phyloP scores from a whole-genome alignment of 2,888 invertebrate genomes.

The Amiota mariae region DNA sequence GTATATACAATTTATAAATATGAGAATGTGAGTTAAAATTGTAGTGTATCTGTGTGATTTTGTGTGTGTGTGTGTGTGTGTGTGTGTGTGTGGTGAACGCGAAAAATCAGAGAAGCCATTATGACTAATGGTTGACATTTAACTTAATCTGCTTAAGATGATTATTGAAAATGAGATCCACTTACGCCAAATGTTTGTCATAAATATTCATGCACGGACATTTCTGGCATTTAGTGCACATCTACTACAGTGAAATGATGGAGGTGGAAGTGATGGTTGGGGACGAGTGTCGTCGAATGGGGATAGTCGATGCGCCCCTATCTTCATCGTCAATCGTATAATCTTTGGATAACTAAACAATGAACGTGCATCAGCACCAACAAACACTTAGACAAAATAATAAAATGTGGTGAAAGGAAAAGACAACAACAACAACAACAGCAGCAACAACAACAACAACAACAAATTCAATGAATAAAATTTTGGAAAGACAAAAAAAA shows the following conservation, averaged over 20 bases:
- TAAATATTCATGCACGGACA: conserved; percentile 60
- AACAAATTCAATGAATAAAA: conserved; percentile 30
- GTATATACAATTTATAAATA: neutral
- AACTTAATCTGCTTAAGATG: conserved; percentile 66
- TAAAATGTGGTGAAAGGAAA: conserved; percentile 2
- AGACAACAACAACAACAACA: neutral
- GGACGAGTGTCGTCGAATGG: no score
- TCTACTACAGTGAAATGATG: neutral
- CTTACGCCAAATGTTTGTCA: conserved; percentile 66
- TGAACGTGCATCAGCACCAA: conserved; percentile 24
- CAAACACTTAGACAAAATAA: conserved; percentile 12
- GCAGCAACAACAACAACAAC: conserved; percentile 45
- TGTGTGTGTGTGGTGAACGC: conserved; percentile 1
- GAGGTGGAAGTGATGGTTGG: neutral
- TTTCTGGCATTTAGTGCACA: conserved; percentile 24
- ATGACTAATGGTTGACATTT: conserved; percentile 66
- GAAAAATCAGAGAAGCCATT: conserved; percentile 58
- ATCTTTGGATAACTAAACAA: no score
- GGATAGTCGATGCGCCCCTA: neutral
- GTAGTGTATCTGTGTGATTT: neutral
- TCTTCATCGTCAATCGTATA: neutral
- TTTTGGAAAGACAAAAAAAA: conserved; percentile 38
- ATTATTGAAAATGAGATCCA: conserved; percentile 66
- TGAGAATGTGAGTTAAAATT: neutral
- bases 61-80: neutral